Percentiles rank a stretch among this genome's conserved stretches.
Conservation (phyloP, 2,797 vertebrate genomes). For the Mustela erminea region DNA sequence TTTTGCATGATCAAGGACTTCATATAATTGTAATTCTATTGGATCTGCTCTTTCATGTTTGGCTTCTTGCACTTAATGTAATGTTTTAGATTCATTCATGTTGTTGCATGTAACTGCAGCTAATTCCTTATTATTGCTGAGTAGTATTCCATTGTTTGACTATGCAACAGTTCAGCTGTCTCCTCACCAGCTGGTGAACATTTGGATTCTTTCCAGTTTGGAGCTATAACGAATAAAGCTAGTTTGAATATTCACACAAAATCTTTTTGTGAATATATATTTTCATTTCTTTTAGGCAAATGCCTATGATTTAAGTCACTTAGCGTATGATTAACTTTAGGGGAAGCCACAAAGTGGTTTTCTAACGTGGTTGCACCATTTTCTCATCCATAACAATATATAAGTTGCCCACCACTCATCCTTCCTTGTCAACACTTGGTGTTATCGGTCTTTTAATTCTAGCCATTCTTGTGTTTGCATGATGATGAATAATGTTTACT, state of each 20-base stretch:
- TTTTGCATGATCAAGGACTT: not conserved
- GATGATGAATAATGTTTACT: not conserved
- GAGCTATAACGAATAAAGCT: not conserved
- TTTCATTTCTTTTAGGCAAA: slow-evolving; percentile 37
- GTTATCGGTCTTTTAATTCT: not conserved
- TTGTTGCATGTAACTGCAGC: not conserved
- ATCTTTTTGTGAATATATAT: not conserved
- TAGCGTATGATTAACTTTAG: not conserved
- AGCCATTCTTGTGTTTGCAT: not conserved
- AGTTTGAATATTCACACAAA: not conserved
- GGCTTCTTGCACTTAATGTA: not conserved
- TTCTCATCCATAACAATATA: not conserved
- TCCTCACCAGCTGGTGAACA: not conserved
- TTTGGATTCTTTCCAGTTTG: slow-evolving; percentile 5
- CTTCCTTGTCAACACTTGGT: not conserved
- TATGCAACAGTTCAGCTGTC: not conserved
- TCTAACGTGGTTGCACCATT: not conserved
- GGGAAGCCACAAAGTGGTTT: not conserved
- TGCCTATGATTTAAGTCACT: not conserved
- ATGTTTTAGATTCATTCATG: not conserved
- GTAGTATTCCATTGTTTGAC: not conserved
- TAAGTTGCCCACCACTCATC: not conserved
- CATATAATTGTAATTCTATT: not conserved
- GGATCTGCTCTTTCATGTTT: not conserved
- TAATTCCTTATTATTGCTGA: not conserved